These are phyloP conservation scores for Cecropterus lyciades DNA, from an alignment of 1,140 invertebrate genomes.

Conservation along the genomic window DNA sequence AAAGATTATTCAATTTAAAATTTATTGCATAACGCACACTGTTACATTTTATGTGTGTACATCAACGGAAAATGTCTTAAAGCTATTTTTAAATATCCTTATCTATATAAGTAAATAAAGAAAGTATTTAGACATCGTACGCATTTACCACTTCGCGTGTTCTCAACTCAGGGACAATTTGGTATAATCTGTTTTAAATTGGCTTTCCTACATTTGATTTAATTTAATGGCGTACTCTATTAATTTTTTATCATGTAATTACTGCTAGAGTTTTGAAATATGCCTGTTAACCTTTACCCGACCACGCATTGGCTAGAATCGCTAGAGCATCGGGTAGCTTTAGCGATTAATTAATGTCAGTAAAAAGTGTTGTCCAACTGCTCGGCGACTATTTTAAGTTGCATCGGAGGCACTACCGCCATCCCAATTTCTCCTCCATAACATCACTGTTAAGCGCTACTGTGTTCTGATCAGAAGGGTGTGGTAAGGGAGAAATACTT, in stretches of 20 bases:
- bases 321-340: too few species aligned
- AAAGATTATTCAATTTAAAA: too few species aligned
- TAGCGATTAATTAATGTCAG: too few species aligned
- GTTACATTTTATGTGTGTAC: background rate
- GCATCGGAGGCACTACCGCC: too few species aligned
- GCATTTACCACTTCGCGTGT: conserved; percentile 7
- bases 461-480: too few species aligned
- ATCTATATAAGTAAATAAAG: background rate
- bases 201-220: background rate
- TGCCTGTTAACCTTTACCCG: conserved; percentile 1
- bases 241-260: conserved; percentile 1
- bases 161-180: background rate
- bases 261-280: background rate
- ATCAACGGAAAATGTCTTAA: background rate
- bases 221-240: background rate
- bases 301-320: too few species aligned
- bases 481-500: too few species aligned
- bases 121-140: background rate
- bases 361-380: too few species aligned
- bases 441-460: too few species aligned
- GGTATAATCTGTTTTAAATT: background rate
- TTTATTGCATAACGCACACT: too few species aligned
- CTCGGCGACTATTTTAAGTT: too few species aligned
- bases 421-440: too few species aligned
- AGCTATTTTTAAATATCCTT: background rate